Base-by-base conservation (phyloP, 2,797 vertebrate species). In the Emydoidea blandingii region DNA sequence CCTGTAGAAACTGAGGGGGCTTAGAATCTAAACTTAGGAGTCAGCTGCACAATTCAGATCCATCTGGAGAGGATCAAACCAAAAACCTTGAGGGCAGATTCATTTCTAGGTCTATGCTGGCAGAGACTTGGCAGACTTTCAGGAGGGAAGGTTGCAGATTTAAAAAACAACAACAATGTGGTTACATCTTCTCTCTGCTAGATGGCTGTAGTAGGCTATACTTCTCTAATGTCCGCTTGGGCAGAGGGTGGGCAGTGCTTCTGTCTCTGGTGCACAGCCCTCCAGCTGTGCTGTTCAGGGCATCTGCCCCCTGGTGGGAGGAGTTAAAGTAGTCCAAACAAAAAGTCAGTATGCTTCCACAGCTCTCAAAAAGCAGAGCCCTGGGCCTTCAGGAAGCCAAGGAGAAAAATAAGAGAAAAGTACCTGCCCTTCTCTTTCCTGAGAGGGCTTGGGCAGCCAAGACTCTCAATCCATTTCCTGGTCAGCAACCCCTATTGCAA, bases 81-180 rank as follows among this genome's bases (percentile, higher is more conserved):
- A 89, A 31, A 95, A 90, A 79, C n/a, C 41, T 54, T 12, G 44
- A 25, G 80, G 47, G 41, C 82, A 3, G 8, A 80, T 88, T 86
- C n/a, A 25, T 18, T 21, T 54, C 21, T 53, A 56, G 62, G 14
- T 44, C 90, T 91, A 87, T 84, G 74, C 34, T 94, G 85, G 83
- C 49, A 87, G 86, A 86, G 86, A 12, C 0, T 0, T 47, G 18
- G 37, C 54, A 18, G 31, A 79, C 57, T 92, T 44, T 56, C 0
- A 1, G n/a, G 83, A 86, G 82, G 37, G 49, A 90, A 74, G 21
- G 54, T 57, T 52, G 56, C 44, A 57, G 34, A 79, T 85, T 68
- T 5, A 16, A 62, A 31, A 7, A 80, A 29, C 56, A 62, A 49
- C 16, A 88, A 34, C 53, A 50, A 50, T 49, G 78, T 15, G 21